phyloP scores from a whole-genome alignment of 2,113 vertebrate species.

The Prochilodus magdalenae region DNA sequence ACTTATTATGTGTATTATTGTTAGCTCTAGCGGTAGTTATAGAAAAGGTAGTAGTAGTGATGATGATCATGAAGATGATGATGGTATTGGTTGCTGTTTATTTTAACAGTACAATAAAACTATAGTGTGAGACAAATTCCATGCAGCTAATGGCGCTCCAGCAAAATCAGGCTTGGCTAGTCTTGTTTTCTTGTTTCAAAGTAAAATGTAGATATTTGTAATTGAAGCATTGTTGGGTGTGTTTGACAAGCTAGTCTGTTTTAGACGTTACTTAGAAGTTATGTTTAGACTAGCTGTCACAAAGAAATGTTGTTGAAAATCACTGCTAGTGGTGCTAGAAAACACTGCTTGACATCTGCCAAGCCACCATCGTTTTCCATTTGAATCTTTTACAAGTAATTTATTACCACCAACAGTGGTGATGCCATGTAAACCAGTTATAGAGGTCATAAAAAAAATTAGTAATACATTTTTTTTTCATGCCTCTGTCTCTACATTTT shows the following conservation, averaged over 20 bases:
- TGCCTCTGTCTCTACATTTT: background rate
- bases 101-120: too few species aligned
- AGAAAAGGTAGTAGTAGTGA: too few species aligned
- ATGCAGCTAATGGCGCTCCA: too few species aligned
- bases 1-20: too few species aligned
- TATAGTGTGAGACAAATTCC: too few species aligned
- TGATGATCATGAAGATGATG: too few species aligned
- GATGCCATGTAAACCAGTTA: background rate
- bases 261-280: background rate
- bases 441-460: background rate
- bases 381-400: background rate
- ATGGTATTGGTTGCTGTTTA: too few species aligned
- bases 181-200: background rate
- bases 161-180: too few species aligned
- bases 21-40: too few species aligned
- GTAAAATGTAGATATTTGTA: background rate
- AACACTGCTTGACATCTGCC: background rate
- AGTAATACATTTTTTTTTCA: background rate
- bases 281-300: background rate
- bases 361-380: background rate
- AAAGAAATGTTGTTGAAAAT: background rate
- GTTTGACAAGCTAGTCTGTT: background rate
- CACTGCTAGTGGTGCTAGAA: background rate
- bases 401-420: background rate
- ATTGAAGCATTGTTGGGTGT: background rate